A percentile compares a stretch with the other conserved stretches of the same genome.
These are phyloP conservation scores for Eilema depressum DNA, from an alignment of 2,888 invertebrate genomes.

Conservation along the genomic window DNA sequence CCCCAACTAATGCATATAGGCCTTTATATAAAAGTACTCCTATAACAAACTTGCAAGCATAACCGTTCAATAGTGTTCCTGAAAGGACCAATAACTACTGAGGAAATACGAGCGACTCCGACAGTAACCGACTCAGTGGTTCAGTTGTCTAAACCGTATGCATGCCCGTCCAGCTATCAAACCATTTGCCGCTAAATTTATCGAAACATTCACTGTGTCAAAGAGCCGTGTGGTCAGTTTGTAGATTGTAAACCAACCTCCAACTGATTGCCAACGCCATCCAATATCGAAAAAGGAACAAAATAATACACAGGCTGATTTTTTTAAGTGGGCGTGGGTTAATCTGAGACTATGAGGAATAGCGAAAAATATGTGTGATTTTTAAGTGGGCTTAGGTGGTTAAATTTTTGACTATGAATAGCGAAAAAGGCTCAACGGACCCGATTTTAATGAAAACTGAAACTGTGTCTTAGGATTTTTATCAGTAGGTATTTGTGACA, in stretches of 20 bases:
- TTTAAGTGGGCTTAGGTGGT: too few species aligned
- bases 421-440: too few species aligned
- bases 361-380: too few species aligned
- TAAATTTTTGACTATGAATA: too few species aligned
- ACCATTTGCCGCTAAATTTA: slow-evolving; percentile 23
- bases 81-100: not conserved
- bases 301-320: not conserved
- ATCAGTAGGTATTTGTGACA: too few species aligned
- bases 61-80: not conserved
- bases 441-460: too few species aligned
- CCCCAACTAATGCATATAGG: not conserved
- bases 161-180: slow-evolving; percentile 15
- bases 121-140: not conserved
- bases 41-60: not conserved
- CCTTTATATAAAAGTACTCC: not conserved
- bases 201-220: slow-evolving; percentile 23
- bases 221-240: slow-evolving; percentile 11
- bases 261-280: slow-evolving; percentile 10
- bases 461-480: too few species aligned
- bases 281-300: not conserved
- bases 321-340: not conserved
- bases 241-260: slow-evolving; percentile 15
- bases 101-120: not conserved
- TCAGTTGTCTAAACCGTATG: slow-evolving; percentile 16
- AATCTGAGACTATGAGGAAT: too few species aligned